Evolutionary conservation across 1,140 invertebrate species (phyloP).

Genomic region (Xylocopa sonorina): DNA sequence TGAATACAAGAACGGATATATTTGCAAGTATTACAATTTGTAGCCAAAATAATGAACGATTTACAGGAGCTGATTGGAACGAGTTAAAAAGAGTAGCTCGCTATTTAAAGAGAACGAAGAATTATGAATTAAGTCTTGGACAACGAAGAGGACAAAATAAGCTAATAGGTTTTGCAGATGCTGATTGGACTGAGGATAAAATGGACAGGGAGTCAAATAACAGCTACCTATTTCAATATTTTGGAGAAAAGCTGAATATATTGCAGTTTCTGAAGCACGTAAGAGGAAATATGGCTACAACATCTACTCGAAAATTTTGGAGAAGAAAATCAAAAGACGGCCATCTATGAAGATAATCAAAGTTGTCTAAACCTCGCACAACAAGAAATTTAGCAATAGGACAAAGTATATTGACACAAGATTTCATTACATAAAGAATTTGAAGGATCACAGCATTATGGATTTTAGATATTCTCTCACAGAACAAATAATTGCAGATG

Average conservation of each 20-base stretch:
- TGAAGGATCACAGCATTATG: neutral
- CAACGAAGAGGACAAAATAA: neutral
- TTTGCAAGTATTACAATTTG: neutral
- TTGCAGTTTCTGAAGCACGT: constrained; percentile 66
- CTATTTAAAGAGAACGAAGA: neutral
- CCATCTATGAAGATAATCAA: constrained; percentile 14
- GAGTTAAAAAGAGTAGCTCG: neutral
- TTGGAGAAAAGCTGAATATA: constrained; percentile 79
- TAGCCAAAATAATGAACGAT: constrained; percentile 5
- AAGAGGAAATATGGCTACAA: neutral
- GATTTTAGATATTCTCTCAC: neutral
- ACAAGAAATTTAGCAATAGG: neutral
- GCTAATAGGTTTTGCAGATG: constrained; percentile 51
- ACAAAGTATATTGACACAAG: constrained; percentile 13
- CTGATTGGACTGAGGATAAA: constrained; percentile 51
- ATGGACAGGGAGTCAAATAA: constrained; percentile 58
- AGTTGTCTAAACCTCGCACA: neutral
- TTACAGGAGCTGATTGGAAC: neutral
- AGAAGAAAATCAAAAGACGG: constrained; percentile 7
- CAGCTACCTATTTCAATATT: constrained; percentile 68
- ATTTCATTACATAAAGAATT: constrained; percentile 3
- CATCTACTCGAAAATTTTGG: constrained; percentile 54
- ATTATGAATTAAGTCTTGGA: neutral
- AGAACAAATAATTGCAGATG: neutral
- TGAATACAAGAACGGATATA: constrained; percentile 1